Conservation (phyloP, 2,888 invertebrate species). For the Aradus depressus region DNA sequence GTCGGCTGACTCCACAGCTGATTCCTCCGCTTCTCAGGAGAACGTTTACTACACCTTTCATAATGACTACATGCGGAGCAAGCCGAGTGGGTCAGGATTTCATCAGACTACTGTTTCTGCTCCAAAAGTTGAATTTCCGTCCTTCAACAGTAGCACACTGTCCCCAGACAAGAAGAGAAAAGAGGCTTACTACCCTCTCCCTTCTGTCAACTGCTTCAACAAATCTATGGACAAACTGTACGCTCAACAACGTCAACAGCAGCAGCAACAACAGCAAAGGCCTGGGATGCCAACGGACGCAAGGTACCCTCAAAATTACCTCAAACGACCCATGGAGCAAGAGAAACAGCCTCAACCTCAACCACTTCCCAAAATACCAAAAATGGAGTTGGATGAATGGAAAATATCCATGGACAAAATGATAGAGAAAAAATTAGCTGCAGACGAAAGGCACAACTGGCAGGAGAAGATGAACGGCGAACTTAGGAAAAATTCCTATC, state of each 20-base stretch:
- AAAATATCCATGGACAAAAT: slow-evolving; percentile 44
- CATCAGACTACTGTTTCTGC: slow-evolving; percentile 35
- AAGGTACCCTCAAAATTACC: slow-evolving; percentile 20
- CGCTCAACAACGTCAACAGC: slow-evolving; percentile 33
- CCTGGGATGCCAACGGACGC: slow-evolving; percentile 5
- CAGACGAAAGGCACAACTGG: slow-evolving; percentile 1
- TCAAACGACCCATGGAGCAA: slow-evolving; percentile 32
- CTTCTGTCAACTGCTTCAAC: slow-evolving; percentile 20
- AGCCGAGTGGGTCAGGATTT: slow-evolving; percentile 28
- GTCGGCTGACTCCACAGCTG: slow-evolving; percentile 70
- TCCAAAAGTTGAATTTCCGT: slow-evolving; percentile 60
- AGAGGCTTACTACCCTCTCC: slow-evolving; percentile 4
- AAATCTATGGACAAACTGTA: slow-evolving; percentile 8
- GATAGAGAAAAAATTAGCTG: slow-evolving; percentile 42
- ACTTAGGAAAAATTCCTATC: slow-evolving; percentile 38
- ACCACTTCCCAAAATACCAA: slow-evolving; percentile 41
- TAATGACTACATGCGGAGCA: slow-evolving; percentile 36
- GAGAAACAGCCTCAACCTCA: slow-evolving; percentile 29
- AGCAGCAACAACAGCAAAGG: slow-evolving; percentile 28
- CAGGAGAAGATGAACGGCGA: slow-evolving; percentile 3
- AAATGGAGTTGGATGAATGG: slow-evolving; percentile 45
- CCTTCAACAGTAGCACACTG: neutral
- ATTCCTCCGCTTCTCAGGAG: slow-evolving; percentile 13
- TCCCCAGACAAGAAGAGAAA: slow-evolving; percentile 11
- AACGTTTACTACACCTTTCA: slow-evolving; percentile 17